These are phyloP conservation scores for Lemur catta DNA, from an alignment of 2,797 vertebrate species.

Conservation along the genomic window DNA sequence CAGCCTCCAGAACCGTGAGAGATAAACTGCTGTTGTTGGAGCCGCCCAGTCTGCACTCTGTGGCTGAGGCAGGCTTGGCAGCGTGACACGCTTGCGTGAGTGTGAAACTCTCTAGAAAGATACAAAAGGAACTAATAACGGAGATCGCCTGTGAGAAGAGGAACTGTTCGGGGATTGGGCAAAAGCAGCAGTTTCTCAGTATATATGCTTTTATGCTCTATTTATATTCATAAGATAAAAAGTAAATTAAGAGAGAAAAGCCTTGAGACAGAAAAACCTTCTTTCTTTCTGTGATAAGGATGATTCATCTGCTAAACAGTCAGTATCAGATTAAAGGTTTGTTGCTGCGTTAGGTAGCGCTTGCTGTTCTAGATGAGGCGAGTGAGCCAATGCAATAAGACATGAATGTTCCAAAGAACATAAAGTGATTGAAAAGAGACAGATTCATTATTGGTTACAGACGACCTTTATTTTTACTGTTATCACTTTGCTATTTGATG, in stretches of 20 bases:
- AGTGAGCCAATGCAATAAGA: not conserved
- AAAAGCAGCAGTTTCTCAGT: not conserved
- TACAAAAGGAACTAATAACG: not conserved
- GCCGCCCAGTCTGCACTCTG: not conserved
- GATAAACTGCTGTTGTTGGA: not conserved
- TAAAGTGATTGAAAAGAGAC: not conserved
- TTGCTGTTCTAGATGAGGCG: not conserved
- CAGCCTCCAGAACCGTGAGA: not conserved
- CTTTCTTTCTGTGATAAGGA: not conserved
- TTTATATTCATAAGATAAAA: not conserved
- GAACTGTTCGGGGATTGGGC: not conserved
- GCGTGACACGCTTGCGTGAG: not conserved
- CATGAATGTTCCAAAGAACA: not conserved
- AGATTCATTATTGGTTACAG: not conserved
- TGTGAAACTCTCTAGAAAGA: not conserved
- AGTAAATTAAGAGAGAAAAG: not conserved
- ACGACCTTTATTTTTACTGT: not conserved
- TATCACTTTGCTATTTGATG: not conserved
- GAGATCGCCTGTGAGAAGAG: not conserved
- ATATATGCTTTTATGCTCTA: not conserved
- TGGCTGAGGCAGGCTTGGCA: not conserved
- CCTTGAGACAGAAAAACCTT: not conserved
- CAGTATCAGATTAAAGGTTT: not conserved
- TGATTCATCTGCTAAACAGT: not conserved
- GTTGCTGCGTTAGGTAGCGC: too few species aligned